Evolutionary conservation across 1,140 invertebrate species (phyloP).

Genomic region (Ericerus pela): DNA sequence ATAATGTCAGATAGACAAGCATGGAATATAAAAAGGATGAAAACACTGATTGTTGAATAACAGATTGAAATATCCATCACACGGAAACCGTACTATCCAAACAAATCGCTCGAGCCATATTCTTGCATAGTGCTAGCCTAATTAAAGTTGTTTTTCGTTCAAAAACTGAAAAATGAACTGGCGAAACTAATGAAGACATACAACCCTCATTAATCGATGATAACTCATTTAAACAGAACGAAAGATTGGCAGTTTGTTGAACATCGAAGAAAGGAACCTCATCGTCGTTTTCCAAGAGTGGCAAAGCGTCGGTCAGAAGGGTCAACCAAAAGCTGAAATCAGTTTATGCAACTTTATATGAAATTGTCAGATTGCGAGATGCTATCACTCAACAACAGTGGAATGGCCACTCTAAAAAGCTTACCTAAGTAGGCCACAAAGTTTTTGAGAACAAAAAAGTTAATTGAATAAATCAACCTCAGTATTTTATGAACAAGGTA

Average conservation of each 20-base stretch:
- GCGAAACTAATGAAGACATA: neutral
- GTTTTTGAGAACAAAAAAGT: neutral
- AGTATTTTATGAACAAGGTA: too few relatives aligned
- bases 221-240: neutral
- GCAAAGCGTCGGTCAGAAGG: neutral
- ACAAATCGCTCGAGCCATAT: neutral
- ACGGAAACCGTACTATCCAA: too few relatives aligned
- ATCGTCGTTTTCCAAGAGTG: neutral
- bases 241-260: slow-evolving; percentile 5
- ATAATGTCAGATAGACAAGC: too few relatives aligned
- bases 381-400: too few relatives aligned
- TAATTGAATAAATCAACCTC: too few relatives aligned
- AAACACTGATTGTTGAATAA: too few relatives aligned
- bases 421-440: neutral
- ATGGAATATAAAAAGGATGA: too few relatives aligned
- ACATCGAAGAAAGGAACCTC: neutral
- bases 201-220: neutral
- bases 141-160: neutral
- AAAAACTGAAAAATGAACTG: neutral
- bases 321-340: neutral
- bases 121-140: neutral
- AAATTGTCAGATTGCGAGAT: too few relatives aligned
- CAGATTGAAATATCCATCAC: too few relatives aligned
- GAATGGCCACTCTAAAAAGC: too few relatives aligned
- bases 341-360: too few relatives aligned